Evolutionary conservation across 2,888 invertebrate genomes (phyloP).

Genomic region (Drosophila mulleri): DNA sequence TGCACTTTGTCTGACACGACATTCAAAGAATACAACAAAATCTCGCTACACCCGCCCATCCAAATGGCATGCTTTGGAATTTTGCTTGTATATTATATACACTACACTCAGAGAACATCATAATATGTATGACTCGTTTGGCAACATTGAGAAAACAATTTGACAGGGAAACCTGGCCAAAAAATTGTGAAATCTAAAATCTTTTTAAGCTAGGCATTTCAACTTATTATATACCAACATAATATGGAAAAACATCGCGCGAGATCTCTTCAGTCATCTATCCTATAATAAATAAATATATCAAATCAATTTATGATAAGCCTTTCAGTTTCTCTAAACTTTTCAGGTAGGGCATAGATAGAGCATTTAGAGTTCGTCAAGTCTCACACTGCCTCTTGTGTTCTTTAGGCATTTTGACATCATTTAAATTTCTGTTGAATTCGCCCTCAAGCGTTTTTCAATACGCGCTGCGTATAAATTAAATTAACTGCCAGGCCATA

Average conservation of each 20-base stretch:
- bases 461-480: constrained; percentile 60
- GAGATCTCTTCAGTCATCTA: background rate
- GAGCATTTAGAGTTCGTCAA: background rate
- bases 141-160: background rate
- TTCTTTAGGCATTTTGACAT: constrained; percentile 33
- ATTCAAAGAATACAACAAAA: constrained; percentile 3
- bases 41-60: background rate
- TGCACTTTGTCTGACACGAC: constrained; percentile 29
- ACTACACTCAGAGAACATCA: background rate
- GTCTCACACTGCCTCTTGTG: background rate
- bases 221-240: too few species aligned
- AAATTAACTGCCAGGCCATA: constrained; percentile 61
- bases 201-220: too few species aligned
- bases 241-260: too few species aligned
- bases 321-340: background rate
- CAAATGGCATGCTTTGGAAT: constrained; percentile 5
- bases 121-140: background rate
- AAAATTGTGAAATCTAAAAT: too few species aligned
- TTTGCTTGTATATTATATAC: constrained; percentile 1
- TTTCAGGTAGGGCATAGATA: too few species aligned
- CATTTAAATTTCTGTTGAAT: constrained; percentile 38
- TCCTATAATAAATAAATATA: background rate
- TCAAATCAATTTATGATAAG: background rate
- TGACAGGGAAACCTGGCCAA: too few species aligned
- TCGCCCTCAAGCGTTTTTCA: constrained; percentile 55